Percentiles rank a stretch among this genome's conserved stretches.
phyloP scores from a whole-genome alignment of 92 coral and sea anemone genomes.

The Porites evermanni region DNA sequence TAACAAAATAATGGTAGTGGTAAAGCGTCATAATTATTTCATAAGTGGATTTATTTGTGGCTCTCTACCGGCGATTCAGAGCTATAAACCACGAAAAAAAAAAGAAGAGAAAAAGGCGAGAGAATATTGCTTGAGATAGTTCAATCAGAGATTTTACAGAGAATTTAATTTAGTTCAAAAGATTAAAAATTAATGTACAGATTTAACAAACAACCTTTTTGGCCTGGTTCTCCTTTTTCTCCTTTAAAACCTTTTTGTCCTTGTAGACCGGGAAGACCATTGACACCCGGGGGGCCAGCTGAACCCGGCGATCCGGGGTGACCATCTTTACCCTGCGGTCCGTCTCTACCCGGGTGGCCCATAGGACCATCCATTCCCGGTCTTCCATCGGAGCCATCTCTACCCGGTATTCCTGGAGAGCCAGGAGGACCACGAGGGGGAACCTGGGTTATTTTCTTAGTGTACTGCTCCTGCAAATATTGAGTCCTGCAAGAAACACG shows the following conservation, averaged over 20 bases:
- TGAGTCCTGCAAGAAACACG: slow-evolving; percentile 21
- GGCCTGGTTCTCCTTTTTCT: slow-evolving; percentile 51
- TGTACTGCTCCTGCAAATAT: slow-evolving; percentile 58
- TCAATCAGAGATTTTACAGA: too few relatives aligned
- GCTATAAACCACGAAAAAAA: too few relatives aligned
- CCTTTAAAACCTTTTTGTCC: slow-evolving; percentile 74
- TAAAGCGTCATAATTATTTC: too few relatives aligned
- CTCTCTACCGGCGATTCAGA: too few relatives aligned
- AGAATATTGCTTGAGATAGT: too few relatives aligned
- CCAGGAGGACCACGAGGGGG: slow-evolving; percentile 70
- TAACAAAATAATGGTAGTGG: too few relatives aligned
- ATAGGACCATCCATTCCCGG: slow-evolving; percentile 79
- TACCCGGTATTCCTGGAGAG: slow-evolving; percentile 62
- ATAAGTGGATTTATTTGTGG: too few relatives aligned
- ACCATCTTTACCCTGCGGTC: slow-evolving; percentile 73
- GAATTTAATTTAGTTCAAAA: too few relatives aligned
- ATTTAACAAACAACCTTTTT: slow-evolving; percentile 44
- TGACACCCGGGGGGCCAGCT: slow-evolving; percentile 78
- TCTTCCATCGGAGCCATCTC: slow-evolving; percentile 74
- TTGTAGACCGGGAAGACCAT: slow-evolving; percentile 66
- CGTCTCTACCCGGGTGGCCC: slow-evolving; percentile 80
- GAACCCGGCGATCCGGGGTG: slow-evolving; percentile 62
- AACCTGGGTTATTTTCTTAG: slow-evolving; percentile 18
- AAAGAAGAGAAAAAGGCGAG: too few relatives aligned
- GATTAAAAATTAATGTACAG: too few relatives aligned